Conservation (phyloP, 1,140 invertebrate species). For the Bombus ignitus region DNA sequence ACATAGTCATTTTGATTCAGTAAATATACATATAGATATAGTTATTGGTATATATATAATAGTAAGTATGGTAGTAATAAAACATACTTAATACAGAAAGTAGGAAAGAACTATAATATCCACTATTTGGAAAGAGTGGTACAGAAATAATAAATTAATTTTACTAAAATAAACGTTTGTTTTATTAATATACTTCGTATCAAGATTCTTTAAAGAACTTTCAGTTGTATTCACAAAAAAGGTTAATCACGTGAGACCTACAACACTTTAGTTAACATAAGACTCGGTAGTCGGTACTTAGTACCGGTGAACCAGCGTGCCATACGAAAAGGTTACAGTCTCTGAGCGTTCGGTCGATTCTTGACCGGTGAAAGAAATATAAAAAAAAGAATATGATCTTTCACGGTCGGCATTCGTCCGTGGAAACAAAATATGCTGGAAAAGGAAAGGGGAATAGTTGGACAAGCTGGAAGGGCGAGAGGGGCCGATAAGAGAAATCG, state of each 20-base stretch:
- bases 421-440: conserved; percentile 35
- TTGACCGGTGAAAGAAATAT: background rate
- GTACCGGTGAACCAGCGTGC: background rate
- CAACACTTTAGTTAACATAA: background rate
- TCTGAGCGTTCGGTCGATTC: background rate
- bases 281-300: background rate
- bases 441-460: conserved; percentile 44
- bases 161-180: background rate
- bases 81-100: no score
- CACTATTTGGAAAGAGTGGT: background rate
- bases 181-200: background rate
- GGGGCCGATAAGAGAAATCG: conserved; percentile 68
- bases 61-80: no score
- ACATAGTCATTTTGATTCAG: no score
- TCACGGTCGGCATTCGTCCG: background rate
- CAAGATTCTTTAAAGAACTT: background rate
- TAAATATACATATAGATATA: no score
- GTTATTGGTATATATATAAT: no score
- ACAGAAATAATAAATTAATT: background rate
- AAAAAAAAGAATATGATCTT: conserved; percentile 19
- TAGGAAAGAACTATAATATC: no score
- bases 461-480: conserved; percentile 44
- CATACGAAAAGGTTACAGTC: background rate
- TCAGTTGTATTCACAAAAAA: background rate
- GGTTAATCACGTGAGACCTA: background rate